Conservation (phyloP, 2,888 invertebrate genomes). For the Nipponacmea schrenckii region DNA sequence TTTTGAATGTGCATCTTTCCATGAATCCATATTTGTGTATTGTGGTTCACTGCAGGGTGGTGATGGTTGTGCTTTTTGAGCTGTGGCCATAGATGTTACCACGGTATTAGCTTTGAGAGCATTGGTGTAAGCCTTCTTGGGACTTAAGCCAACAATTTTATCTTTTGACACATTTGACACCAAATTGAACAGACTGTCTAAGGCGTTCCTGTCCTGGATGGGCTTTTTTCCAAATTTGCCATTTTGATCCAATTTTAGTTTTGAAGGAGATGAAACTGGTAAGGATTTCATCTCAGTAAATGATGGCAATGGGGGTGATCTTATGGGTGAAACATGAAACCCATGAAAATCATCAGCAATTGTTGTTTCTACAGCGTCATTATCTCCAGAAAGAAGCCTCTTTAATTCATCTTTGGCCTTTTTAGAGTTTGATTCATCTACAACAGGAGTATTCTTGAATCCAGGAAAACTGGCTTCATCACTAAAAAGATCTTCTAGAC, state of each 20-base stretch:
- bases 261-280: background rate
- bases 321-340: no score
- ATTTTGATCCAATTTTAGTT: background rate
- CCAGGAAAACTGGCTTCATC: background rate
- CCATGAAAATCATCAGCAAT: background rate
- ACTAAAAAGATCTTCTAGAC: conserved; percentile 43
- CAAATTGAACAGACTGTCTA: background rate
- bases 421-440: background rate
- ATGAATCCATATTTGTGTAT: background rate
- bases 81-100: background rate
- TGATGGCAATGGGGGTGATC: background rate
- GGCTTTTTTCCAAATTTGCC: background rate
- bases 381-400: background rate
- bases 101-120: background rate
- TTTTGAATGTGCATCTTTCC: background rate
- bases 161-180: conserved; percentile 1
- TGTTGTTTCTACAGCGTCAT: background rate
- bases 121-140: background rate
- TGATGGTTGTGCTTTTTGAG: background rate
- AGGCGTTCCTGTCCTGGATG: background rate
- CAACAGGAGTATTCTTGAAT: background rate
- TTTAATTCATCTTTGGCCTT: conserved; percentile 7
- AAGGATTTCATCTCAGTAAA: no score
- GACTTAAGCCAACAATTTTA: background rate
- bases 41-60: background rate